Evolutionary conservation across 1,140 invertebrate genomes (phyloP).

Genomic region (Asobara japonica): DNA sequence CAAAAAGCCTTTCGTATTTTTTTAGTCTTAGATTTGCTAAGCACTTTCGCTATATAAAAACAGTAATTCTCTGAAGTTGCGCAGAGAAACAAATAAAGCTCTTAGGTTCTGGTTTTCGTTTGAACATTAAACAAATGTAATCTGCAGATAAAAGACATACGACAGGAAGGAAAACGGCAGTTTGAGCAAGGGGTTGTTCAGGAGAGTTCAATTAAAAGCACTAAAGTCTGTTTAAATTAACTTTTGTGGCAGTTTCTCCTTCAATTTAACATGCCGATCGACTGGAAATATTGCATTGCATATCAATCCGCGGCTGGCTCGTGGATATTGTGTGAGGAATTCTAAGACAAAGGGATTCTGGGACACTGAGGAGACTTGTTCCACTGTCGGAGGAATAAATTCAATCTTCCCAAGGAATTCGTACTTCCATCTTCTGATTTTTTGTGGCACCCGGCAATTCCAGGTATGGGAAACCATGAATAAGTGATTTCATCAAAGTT

Average conservation of each 20-base stretch:
- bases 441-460: conserved; percentile 56
- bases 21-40: too few species aligned
- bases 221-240: not conserved
- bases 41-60: too few species aligned
- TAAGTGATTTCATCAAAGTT: too few species aligned
- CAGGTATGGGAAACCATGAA: conserved; percentile 47
- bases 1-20: too few species aligned
- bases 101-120: too few species aligned
- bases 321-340: conserved; percentile 83
- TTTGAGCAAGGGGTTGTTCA: not conserved
- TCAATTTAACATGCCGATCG: conserved; percentile 70
- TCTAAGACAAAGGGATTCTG: conserved; percentile 70
- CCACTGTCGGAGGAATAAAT: conserved; percentile 52
- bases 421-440: conserved; percentile 60
- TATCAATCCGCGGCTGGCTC: conserved; percentile 79
- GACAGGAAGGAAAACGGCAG: not conserved
- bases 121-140: not conserved
- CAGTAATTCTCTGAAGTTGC: too few species aligned
- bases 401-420: conserved; percentile 50
- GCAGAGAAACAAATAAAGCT: too few species aligned
- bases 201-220: not conserved
- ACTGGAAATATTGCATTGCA: conserved; percentile 79
- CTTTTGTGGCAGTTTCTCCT: conserved; percentile 68
- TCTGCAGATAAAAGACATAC: not conserved
- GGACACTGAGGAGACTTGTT: conserved; percentile 77